phyloP scores from a whole-genome alignment of 2,113 vertebrate species.

The Anser cygnoides region DNA sequence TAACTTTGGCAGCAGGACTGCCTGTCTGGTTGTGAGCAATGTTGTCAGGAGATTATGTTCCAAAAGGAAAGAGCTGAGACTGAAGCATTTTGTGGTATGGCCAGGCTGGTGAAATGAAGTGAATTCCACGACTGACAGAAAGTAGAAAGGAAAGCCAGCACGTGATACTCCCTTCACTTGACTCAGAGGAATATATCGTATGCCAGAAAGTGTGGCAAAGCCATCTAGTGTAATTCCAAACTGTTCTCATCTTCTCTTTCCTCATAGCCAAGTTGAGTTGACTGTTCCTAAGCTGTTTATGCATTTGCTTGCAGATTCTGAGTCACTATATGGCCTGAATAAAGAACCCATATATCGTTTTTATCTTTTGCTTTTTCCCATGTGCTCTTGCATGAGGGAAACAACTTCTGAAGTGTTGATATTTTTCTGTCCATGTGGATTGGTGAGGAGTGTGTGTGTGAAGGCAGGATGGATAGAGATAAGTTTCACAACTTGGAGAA shows the following conservation, averaged over 20 bases:
- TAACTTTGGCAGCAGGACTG: background rate
- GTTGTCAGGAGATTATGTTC: background rate
- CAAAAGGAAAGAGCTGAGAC: background rate
- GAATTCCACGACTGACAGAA: background rate
- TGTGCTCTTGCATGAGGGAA: background rate
- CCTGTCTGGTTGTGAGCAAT: background rate
- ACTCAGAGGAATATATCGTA: background rate
- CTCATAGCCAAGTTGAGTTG: background rate
- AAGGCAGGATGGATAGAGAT: background rate
- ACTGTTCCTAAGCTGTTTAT: background rate
- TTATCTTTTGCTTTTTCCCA: background rate
- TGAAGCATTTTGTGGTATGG: background rate
- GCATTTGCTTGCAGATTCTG: background rate
- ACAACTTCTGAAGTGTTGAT: background rate
- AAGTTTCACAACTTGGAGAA: background rate
- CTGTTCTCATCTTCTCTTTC: background rate
- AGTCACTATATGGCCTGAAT: background rate
- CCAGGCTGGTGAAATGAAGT: background rate
- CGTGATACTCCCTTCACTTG: background rate
- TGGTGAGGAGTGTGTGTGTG: background rate
- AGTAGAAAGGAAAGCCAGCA: slow-evolving; percentile 17
- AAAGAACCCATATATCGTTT: background rate
- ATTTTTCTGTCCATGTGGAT: background rate
- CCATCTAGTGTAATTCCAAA: background rate
- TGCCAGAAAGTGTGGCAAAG: slow-evolving; percentile 46